phyloP scores from a whole-genome alignment of 2,113 vertebrate genomes.

The Phycodurus eques region DNA sequence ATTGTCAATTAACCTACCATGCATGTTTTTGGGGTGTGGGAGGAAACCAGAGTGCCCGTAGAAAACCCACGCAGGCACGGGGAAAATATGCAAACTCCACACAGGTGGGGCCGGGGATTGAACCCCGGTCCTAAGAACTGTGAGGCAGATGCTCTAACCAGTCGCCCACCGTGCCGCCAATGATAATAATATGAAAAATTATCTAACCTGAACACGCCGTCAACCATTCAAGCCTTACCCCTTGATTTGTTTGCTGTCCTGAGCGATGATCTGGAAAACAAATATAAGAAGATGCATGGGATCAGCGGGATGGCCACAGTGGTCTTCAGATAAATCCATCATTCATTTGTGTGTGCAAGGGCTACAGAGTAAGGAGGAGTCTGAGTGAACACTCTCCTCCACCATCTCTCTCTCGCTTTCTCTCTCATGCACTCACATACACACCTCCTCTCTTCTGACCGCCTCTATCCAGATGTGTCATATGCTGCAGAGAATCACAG shows the following conservation, averaged over 20 bases:
- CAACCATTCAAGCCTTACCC: not conserved
- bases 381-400: constrained; percentile 1
- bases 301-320: not conserved
- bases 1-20: too few relatives aligned
- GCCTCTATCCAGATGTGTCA: constrained; percentile 68
- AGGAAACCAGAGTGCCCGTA: too few relatives aligned
- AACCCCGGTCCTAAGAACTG: not conserved
- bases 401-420: constrained; percentile 5
- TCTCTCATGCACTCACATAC: constrained; percentile 3
- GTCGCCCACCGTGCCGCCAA: too few relatives aligned
- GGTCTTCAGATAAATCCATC: constrained; percentile 14
- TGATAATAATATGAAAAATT: not conserved
- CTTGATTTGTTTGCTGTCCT: not conserved
- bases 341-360: constrained; percentile 25
- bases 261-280: not conserved
- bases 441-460: constrained; percentile 24
- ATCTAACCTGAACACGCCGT: not conserved
- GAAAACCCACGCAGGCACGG: too few relatives aligned
- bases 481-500: constrained; percentile 56
- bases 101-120: too few relatives aligned
- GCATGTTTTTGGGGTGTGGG: too few relatives aligned
- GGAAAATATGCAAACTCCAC: too few relatives aligned
- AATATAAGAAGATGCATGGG: not conserved
- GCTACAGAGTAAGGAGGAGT: not conserved
- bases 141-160: too few relatives aligned